Conservation (phyloP, 2,797 vertebrate species). For the Microhierax caerulescens region DNA sequence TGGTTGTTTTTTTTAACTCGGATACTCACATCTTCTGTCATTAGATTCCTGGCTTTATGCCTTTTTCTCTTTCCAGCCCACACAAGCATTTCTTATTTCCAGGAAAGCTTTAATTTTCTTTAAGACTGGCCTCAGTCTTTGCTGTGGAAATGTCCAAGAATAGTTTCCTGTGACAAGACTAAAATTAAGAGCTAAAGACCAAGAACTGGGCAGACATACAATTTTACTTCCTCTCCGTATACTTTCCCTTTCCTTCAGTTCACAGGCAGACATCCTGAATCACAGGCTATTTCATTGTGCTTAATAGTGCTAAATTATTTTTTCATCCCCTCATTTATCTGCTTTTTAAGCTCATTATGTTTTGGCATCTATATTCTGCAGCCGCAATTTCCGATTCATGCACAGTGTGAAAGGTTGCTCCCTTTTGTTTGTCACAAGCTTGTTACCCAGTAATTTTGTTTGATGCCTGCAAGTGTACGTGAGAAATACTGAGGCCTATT, state of each 20-base stretch:
- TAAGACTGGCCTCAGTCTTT: neutral
- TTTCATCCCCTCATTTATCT: constrained; percentile 7
- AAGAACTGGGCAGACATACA: neutral
- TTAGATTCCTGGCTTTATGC: neutral
- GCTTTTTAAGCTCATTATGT: constrained; percentile 15
- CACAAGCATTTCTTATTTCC: neutral
- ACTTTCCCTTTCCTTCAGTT: neutral
- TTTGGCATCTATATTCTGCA: neutral
- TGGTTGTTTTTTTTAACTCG: neutral
- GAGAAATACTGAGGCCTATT: neutral
- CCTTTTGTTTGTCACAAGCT: neutral
- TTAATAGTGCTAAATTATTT: neutral
- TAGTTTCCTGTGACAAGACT: neutral
- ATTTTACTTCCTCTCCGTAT: neutral
- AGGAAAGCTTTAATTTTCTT: neutral
- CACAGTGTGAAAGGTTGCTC: neutral
- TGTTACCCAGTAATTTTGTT: neutral
- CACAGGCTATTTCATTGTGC: neutral
- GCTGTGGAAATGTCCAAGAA: neutral
- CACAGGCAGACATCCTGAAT: neutral
- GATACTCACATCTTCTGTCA: neutral
- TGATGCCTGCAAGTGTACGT: accelerated
- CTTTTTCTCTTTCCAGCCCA: neutral
- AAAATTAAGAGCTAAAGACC: neutral
- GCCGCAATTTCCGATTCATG: neutral